Evolutionary conservation across 2,113 vertebrate genomes (phyloP), one percentile per base, ranked within the genome.

Genomic region (Tauraco erythrolophus): DNA sequence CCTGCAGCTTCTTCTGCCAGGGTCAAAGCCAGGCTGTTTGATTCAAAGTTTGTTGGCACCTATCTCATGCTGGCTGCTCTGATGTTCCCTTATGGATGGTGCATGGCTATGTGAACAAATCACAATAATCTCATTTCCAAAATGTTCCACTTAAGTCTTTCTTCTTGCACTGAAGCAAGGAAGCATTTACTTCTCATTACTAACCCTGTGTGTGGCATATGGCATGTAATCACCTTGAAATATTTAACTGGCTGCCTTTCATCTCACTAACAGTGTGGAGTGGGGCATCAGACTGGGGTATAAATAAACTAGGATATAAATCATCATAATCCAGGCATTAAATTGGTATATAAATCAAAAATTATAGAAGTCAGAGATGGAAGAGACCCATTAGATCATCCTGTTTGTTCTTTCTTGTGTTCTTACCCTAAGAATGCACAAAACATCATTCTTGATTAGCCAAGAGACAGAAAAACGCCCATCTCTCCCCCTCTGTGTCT

Each of bases 271-370:
- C 58, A 61, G 61, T 35, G 51, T 30, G 50, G 57, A 76, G 75
- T 70, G 71, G 88, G 87, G 58, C 58, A 78, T 84, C 9, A 6
- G 41, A 58, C n/a, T 13, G 3, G 50, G 45, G 27, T 92, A 74
- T 79, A 94, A 94, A 92, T 45, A 92, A 88, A 43, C 33, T n/a
- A 17, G 16, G 43, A 89, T 72, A 97, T 93, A 95, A 95, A 96
- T 95, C 77, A 93, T 93, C 88, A 95, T 80, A 91, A 96, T 86
- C 28, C 54, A 94, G 79, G 66, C 89, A 95, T 96, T 96, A 94
- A 96, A 80, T 89, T 65, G 41, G 78, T 85, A 95, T 87, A 94
- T 95, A 95, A 96, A 97, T 97, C 75, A 95, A 95, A 97, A 97
- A 89, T 85, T 92, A 89, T 25, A 71, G 7, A 88, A 92, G 56